Evolutionary conservation across 2,797 vertebrate species (phyloP).

Genomic region (Paramormyrops hopkinsi): DNA sequence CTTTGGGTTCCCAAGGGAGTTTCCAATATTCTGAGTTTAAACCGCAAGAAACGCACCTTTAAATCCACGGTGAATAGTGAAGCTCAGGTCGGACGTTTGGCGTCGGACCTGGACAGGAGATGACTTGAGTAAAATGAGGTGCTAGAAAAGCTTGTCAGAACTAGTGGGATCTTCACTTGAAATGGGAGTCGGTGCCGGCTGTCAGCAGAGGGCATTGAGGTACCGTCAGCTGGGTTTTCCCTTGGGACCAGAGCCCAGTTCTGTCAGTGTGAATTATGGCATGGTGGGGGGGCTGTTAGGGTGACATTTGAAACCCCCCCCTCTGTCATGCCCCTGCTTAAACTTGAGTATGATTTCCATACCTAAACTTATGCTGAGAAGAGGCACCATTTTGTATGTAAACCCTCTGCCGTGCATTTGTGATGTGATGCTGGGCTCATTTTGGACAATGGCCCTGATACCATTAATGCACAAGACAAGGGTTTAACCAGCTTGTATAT

Average conservation of each 20-base stretch:
- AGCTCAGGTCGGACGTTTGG: background rate
- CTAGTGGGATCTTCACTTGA: background rate
- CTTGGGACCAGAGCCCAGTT: background rate
- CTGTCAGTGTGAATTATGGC: background rate
- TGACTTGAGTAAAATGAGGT: background rate
- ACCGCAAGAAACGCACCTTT: background rate
- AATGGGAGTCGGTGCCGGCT: background rate
- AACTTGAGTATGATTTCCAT: background rate
- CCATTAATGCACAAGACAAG: background rate
- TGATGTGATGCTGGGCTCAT: background rate
- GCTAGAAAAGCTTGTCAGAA: background rate
- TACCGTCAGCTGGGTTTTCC: background rate
- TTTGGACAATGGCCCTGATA: background rate
- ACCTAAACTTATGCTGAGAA: background rate
- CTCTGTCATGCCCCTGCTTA: background rate
- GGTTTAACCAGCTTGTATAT: background rate
- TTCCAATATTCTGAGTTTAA: background rate
- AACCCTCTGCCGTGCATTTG: background rate
- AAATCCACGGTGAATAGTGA: background rate
- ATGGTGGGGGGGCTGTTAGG: too few relatives aligned
- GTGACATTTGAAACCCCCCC: background rate
- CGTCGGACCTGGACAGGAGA: background rate
- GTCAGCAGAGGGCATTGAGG: background rate
- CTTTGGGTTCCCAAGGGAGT: background rate
- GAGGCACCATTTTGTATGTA: background rate